Evolutionary conservation across 2,797 vertebrate species (phyloP).

Genomic region (Alectoris magna): DNA sequence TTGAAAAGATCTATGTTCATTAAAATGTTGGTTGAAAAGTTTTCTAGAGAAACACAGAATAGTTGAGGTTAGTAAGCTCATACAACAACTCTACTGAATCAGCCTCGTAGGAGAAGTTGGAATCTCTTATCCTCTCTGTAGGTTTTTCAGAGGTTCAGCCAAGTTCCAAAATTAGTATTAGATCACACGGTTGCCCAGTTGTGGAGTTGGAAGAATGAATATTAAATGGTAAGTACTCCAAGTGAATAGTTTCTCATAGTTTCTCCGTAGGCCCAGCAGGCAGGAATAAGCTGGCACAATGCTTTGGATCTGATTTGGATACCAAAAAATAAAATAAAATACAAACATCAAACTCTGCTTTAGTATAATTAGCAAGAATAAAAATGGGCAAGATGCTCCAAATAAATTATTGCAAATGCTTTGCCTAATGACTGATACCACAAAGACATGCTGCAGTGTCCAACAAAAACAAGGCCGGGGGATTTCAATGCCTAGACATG

Average conservation of each 20-base stretch:
- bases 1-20: neutral
- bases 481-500: neutral
- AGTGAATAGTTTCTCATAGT: constrained; percentile 1
- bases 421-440: constrained; percentile 25
- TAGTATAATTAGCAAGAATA: constrained; percentile 16
- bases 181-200: neutral
- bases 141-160: constrained; percentile 22
- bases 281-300: constrained; percentile 13
- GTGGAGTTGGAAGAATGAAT: neutral
- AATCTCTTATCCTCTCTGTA: constrained; percentile 39
- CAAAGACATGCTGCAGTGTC: neutral
- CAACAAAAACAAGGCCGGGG: constrained; percentile 19
- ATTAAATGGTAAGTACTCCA: constrained; percentile 3
- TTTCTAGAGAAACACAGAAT: constrained; percentile 5
- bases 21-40: neutral
- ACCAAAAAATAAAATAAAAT: neutral
- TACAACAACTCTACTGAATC: neutral
- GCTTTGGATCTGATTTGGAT: neutral
- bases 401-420: constrained; percentile 36
- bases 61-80: constrained; percentile 1
- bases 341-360: constrained; percentile 1
- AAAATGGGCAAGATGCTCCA: constrained; percentile 27
- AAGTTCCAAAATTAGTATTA: constrained; percentile 45
- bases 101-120: neutral
- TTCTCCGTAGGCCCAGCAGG: constrained; percentile 38